Evolutionary conservation across 2,113 vertebrate genomes (phyloP).

Genomic region (Aepyceros melampus): DNA sequence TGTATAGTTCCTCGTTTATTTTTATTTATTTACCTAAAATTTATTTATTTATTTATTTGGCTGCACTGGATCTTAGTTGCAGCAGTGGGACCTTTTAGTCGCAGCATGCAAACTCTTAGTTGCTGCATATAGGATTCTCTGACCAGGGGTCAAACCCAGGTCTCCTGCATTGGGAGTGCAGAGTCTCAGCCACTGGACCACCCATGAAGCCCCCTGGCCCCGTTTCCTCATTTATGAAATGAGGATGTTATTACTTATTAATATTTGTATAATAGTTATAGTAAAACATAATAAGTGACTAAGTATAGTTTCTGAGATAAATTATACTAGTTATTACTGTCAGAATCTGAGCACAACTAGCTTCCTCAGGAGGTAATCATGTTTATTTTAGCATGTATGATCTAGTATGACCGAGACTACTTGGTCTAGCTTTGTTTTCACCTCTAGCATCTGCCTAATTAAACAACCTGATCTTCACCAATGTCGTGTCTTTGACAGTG

Average conservation of each 20-base stretch:
- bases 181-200: not conserved
- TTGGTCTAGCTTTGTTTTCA: not conserved
- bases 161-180: not conserved
- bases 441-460: not conserved
- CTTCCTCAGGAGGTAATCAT: not conserved
- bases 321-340: not conserved
- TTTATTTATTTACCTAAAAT: not conserved
- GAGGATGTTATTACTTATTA: not conserved
- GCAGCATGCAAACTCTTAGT: not conserved
- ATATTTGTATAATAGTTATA: not conserved
- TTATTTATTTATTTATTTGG: not conserved
- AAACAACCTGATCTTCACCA: not conserved
- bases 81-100: not conserved
- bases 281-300: not conserved
- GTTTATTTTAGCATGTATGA: not conserved
- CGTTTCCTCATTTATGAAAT: not conserved
- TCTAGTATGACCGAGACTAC: not conserved
- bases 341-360: not conserved
- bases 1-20: not conserved
- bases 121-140: not conserved
- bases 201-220: not conserved
- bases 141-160: not conserved
- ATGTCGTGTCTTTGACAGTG: not conserved
- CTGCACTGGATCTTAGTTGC: not conserved
- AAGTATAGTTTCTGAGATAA: not conserved